Percentiles rank a stretch among this genome's conserved stretches.
Evolutionary conservation across 2,888 invertebrate species (phyloP).

Genomic region (Euclidia mi): DNA sequence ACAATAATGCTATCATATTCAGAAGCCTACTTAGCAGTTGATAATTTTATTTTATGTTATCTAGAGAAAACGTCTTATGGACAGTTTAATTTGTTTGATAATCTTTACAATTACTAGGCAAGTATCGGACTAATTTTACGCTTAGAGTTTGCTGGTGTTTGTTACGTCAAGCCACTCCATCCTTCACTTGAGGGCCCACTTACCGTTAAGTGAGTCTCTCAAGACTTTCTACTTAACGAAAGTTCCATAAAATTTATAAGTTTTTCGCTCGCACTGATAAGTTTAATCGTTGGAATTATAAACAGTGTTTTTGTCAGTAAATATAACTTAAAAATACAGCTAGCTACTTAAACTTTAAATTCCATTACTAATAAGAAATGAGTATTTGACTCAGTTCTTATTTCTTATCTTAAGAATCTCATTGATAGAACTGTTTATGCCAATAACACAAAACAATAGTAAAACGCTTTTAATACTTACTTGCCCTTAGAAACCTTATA

Average conservation of each 20-base stretch:
- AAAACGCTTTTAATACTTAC: too few species aligned
- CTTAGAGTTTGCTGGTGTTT: not conserved
- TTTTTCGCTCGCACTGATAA: too few species aligned
- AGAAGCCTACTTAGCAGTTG: not conserved
- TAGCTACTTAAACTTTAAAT: too few species aligned
- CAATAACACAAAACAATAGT: too few species aligned
- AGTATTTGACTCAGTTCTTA: too few species aligned
- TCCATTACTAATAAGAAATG: too few species aligned
- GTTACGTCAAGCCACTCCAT: not conserved
- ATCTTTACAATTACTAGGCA: not conserved
- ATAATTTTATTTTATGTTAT: slow-evolving; percentile 1
- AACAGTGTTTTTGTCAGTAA: too few species aligned
- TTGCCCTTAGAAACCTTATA: too few species aligned
- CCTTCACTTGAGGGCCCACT: not conserved
- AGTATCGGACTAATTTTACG: not conserved
- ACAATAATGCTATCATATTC: slow-evolving; percentile 14
- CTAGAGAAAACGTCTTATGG: not conserved
- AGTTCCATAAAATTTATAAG: not conserved
- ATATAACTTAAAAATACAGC: too few species aligned
- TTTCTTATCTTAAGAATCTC: too few species aligned
- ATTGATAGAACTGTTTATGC: too few species aligned
- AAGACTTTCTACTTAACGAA: not conserved
- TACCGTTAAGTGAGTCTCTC: not conserved
- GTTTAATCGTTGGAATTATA: too few species aligned
- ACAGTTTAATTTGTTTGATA: not conserved